phyloP scores from a whole-genome alignment of 1,140 invertebrate species.

The Orius laevigatus region DNA sequence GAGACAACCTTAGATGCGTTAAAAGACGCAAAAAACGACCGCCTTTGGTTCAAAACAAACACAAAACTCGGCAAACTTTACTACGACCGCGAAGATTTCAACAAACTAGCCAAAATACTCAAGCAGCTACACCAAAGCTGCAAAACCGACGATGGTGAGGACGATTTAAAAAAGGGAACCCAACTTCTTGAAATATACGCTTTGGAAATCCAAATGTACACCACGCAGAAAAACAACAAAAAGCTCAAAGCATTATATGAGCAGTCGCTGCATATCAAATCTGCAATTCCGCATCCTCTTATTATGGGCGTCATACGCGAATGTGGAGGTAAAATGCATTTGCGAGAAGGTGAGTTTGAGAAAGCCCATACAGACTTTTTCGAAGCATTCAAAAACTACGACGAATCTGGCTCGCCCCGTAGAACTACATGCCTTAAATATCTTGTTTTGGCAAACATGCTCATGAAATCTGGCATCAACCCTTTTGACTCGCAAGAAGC shows the following conservation, averaged over 20 bases:
- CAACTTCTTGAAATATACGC: conserved; percentile 98
- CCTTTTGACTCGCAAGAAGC: conserved; percentile 99
- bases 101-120: conserved; percentile 87
- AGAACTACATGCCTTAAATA: conserved; percentile 97
- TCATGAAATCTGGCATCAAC: conserved; percentile 99
- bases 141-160: conserved; percentile 98
- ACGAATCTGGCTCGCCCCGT: conserved; percentile 95
- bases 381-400: conserved; percentile 99
- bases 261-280: conserved; percentile 96
- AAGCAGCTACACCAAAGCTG: conserved; percentile 96
- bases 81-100: conserved; percentile 90
- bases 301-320: conserved; percentile 99
- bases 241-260: conserved; percentile 97
- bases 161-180: conserved; percentile 97
- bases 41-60: conserved; percentile 99
- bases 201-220: conserved; percentile 99
- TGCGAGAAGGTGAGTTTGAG: conserved; percentile 95
- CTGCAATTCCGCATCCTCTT: conserved; percentile 96
- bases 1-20: conserved; percentile 96
- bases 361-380: conserved; percentile 99
- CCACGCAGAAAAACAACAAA: conserved; percentile 98
- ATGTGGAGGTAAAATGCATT: conserved; percentile 99
- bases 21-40: conserved; percentile 97
- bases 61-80: conserved; percentile 98
- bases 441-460: conserved; percentile 96